Conservation (phyloP, 2,888 invertebrate species). For the Ptychoptera albimana region DNA sequence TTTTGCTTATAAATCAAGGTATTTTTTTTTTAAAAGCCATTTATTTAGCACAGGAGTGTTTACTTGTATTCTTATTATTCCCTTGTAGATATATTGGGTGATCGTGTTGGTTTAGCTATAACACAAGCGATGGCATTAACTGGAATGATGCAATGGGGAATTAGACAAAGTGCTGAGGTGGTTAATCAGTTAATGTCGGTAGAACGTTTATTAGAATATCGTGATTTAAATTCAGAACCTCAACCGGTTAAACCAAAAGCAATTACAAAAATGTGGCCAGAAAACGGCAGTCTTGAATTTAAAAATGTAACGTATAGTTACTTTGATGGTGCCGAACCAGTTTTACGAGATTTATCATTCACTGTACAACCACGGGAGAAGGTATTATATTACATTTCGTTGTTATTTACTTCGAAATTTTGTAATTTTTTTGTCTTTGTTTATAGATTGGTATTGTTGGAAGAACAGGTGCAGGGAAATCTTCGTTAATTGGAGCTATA, state of each 20-base stretch:
- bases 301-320: slow-evolving; percentile 44
- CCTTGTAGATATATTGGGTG: slow-evolving; percentile 18
- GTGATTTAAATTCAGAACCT: slow-evolving; percentile 22
- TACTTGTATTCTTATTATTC: too few relatives aligned
- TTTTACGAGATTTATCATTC: slow-evolving; percentile 52
- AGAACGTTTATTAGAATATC: slow-evolving; percentile 57
- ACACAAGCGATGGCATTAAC: slow-evolving; percentile 34
- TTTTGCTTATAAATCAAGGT: slow-evolving; percentile 26
- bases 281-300: slow-evolving; percentile 33
- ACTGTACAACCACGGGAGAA: slow-evolving; percentile 35
- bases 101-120: slow-evolving; percentile 36
- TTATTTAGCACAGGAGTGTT: background rate
- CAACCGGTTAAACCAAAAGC: slow-evolving; percentile 20
- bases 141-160: slow-evolving; percentile 48
- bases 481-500: slow-evolving; percentile 44
- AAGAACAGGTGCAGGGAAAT: slow-evolving; percentile 56
- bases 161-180: slow-evolving; percentile 56
- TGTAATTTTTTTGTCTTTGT: slow-evolving; percentile 1
- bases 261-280: slow-evolving; percentile 31
- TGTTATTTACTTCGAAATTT: too few relatives aligned
- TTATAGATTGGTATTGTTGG: slow-evolving; percentile 41
- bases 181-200: slow-evolving; percentile 51
- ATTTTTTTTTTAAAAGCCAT: too few relatives aligned
- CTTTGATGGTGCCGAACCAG: slow-evolving; percentile 64
- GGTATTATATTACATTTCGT: slow-evolving; percentile 19